Evolutionary conservation across 2,888 invertebrate species (phyloP).

Genomic region (Erynnis tages): DNA sequence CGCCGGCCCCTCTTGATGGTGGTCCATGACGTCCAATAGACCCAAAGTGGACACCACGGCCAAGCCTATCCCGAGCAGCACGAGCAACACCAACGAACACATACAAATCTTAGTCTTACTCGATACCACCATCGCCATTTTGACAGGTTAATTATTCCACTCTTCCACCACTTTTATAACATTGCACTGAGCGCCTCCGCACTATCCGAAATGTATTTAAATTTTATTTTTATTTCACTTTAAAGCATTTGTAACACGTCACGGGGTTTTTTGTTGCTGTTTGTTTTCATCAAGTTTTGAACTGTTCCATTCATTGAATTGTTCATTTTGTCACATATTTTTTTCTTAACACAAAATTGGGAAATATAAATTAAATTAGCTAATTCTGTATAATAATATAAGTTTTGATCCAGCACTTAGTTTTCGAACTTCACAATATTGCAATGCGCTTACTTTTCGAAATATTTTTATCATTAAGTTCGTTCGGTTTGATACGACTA

Average conservation of each 20-base stretch:
- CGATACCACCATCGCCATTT: conserved; percentile 72
- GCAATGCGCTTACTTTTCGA: background rate
- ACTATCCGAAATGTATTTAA: background rate
- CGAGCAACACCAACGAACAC: conserved; percentile 50
- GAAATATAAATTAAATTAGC: no score
- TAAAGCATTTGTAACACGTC: background rate
- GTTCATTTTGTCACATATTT: no score
- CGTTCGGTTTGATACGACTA: no score
- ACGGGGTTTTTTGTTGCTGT: background rate
- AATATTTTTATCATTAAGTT: no score
- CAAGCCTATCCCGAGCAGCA: conserved; percentile 55
- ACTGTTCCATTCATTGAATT: no score
- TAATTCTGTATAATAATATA: no score
- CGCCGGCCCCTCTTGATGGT: conserved; percentile 41
- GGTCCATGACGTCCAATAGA: conserved; percentile 42
- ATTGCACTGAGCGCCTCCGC: conserved; percentile 6
- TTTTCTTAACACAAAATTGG: no score
- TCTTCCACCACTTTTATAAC: conserved; percentile 1
- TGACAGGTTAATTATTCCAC: conserved; percentile 29
- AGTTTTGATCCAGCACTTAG: no score
- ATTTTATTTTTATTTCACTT: background rate
- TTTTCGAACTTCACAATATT: conserved; percentile 1
- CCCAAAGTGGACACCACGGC: conserved; percentile 59
- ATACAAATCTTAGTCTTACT: conserved; percentile 61
- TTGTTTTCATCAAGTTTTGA: background rate